Evolutionary conservation across 2,113 vertebrate species (phyloP).

Genomic region (Cinclus mexicanus): DNA sequence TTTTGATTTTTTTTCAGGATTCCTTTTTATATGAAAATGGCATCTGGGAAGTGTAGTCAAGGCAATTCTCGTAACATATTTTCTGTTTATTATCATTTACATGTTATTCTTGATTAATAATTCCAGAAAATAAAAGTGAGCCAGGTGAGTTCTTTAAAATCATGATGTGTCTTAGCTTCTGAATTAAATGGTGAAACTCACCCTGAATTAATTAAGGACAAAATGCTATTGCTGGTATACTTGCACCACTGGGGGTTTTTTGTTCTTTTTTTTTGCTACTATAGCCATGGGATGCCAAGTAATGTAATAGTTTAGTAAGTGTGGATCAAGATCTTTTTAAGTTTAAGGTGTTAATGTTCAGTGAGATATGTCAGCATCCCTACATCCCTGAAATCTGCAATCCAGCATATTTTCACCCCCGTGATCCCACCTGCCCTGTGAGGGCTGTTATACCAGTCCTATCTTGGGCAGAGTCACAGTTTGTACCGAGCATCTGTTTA

Average conservation of each 20-base stretch:
- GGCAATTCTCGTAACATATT: not conserved
- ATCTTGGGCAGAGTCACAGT: not conserved
- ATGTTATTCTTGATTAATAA: not conserved
- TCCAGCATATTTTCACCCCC: not conserved
- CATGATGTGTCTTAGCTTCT: not conserved
- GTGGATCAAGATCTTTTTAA: not conserved
- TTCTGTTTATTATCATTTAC: not conserved
- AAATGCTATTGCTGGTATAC: not conserved
- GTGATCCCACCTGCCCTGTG: not conserved
- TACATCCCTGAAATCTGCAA: not conserved
- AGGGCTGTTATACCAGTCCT: not conserved
- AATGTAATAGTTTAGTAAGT: not conserved
- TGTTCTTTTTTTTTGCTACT: not conserved
- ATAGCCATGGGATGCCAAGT: not conserved
- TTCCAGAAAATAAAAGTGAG: not conserved
- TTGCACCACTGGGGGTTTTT: not conserved
- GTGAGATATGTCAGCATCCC: not conserved
- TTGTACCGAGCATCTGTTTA: not conserved
- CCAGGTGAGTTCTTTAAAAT: not conserved
- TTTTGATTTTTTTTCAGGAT: not conserved
- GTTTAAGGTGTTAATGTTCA: not conserved
- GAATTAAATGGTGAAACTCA: not conserved
- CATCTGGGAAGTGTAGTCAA: not conserved
- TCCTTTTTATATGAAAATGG: not conserved
- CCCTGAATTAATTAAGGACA: not conserved